Conservation (phyloP, 2,888 invertebrate genomes). For the Idaea aversata region DNA sequence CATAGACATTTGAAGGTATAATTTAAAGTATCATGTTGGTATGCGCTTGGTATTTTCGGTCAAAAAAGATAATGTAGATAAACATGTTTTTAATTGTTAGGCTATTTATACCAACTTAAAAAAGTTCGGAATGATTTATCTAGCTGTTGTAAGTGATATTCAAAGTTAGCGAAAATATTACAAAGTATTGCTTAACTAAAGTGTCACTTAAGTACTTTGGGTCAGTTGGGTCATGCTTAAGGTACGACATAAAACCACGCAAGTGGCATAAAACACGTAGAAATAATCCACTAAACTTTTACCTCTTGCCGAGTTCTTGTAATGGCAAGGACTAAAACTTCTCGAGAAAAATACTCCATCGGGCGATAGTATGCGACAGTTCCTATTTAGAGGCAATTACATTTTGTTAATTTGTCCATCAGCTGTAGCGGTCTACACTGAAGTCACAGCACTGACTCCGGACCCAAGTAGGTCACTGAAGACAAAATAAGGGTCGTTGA, state of each 20-base stretch:
- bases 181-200: too few species aligned
- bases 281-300: slow-evolving; percentile 8
- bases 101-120: too few species aligned
- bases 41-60: background rate
- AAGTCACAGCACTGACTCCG: too few species aligned
- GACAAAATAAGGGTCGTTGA: too few species aligned
- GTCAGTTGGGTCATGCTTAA: background rate
- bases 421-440: too few species aligned
- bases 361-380: background rate
- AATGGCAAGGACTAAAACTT: background rate
- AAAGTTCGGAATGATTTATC: too few species aligned
- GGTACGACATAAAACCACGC: background rate
- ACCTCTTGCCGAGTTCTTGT: slow-evolving; percentile 3
- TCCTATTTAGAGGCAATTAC: background rate
- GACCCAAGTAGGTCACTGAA: too few species aligned
- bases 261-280: background rate
- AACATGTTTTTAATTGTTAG: background rate
- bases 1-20: background rate
- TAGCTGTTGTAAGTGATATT: too few species aligned
- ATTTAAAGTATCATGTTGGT: background rate
- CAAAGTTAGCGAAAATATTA: too few species aligned
- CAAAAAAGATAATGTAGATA: background rate
- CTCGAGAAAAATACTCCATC: background rate
- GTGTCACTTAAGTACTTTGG: too few species aligned
- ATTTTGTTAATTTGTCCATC: too few species aligned